Evolutionary conservation across 2,797 vertebrate genomes (phyloP).

Genomic region (Acanthurus lineatus): DNA sequence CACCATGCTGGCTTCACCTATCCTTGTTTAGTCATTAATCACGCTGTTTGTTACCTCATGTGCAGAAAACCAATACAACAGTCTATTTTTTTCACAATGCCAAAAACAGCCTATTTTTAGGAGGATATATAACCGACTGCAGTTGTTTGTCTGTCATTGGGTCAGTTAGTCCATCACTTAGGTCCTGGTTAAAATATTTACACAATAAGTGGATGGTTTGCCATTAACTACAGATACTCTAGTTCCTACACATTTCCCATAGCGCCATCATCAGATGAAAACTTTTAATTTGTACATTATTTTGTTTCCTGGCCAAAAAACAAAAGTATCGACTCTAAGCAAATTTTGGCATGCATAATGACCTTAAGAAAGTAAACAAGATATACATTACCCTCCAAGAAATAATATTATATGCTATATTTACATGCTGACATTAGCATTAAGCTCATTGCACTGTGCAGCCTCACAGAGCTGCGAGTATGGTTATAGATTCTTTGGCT

Average conservation of each 20-base stretch:
- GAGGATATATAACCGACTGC: background rate
- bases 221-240: background rate
- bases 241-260: background rate
- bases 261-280: background rate
- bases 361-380: background rate
- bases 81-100: background rate
- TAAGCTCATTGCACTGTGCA: background rate
- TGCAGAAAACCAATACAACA: background rate
- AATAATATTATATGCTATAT: background rate
- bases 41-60: background rate
- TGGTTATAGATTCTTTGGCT: background rate
- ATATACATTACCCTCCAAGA: background rate
- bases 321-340: background rate
- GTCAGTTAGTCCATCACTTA: background rate
- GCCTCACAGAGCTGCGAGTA: background rate
- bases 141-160: background rate
- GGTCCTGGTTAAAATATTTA: background rate
- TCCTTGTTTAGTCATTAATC: slow-evolving; percentile 16
- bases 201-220: background rate
- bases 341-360: background rate
- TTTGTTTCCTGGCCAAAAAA: background rate
- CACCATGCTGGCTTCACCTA: background rate
- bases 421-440: background rate
- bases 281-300: background rate
- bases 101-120: slow-evolving; percentile 1